A percentile compares a stretch with the other conserved stretches of the same genome.
Conservation (phyloP, 2,888 invertebrate genomes). For the Poecilobothrus nobilitatus region DNA sequence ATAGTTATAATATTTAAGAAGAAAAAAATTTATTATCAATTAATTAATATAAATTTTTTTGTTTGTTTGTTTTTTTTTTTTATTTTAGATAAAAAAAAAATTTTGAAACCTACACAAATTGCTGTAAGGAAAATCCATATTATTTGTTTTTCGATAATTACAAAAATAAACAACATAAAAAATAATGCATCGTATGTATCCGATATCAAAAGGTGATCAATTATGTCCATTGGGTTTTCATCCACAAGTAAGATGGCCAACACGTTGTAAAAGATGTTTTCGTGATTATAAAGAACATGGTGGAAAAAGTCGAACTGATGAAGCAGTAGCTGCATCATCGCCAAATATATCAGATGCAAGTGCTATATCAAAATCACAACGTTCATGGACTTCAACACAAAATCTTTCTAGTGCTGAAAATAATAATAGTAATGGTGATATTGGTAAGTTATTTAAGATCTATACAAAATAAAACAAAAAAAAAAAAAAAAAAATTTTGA, state of each 20-base stretch:
- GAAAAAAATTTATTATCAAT: too few species aligned
- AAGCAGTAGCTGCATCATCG: slow-evolving; percentile 63
- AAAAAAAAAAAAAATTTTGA: not conserved
- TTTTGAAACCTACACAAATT: too few species aligned
- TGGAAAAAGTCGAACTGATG: slow-evolving; percentile 60
- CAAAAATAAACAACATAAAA: not conserved
- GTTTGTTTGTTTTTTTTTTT: too few species aligned
- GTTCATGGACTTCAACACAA: slow-evolving; percentile 70
- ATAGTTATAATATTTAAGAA: too few species aligned
- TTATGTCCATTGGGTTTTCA: slow-evolving; percentile 88
- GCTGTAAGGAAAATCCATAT: too few species aligned
- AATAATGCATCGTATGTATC: slow-evolving; percentile 44
- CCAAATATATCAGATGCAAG: slow-evolving; percentile 62
- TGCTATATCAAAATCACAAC: slow-evolving; percentile 39
- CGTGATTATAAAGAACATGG: slow-evolving; percentile 87
- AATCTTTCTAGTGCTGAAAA: slow-evolving; percentile 47
- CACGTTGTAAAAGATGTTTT: slow-evolving; percentile 87
- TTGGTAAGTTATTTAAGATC: slow-evolving; percentile 32
- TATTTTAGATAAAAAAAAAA: too few species aligned
- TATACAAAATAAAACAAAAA: not conserved
- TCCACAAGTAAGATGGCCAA: slow-evolving; percentile 90
- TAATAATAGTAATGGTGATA: slow-evolving; percentile 32
- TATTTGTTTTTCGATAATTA: not conserved
- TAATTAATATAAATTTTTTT: too few species aligned
- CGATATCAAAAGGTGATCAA: slow-evolving; percentile 67